These are phyloP conservation scores for Corvus hawaiiensis DNA, from an alignment of 2,113 vertebrate genomes.

Conservation along the genomic window DNA sequence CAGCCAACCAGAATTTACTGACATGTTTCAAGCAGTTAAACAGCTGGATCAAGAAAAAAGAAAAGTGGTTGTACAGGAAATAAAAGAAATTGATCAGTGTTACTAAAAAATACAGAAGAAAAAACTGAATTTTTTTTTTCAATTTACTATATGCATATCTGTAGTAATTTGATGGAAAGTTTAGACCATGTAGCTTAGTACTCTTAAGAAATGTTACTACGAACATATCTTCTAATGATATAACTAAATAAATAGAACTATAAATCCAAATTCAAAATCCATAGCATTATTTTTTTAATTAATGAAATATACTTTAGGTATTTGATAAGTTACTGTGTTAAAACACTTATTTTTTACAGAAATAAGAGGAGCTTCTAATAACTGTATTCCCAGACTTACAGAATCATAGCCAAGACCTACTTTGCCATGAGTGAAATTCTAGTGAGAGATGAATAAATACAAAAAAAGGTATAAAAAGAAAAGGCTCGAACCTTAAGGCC, in stretches of 20 bases:
- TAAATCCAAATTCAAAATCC: not conserved
- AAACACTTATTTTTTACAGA: not conserved
- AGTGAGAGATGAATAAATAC: not conserved
- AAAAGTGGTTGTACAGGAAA: not conserved
- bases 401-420: not conserved
- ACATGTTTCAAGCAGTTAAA: not conserved
- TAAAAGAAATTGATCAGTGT: not conserved
- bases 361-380: not conserved
- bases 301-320: not conserved
- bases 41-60: not conserved
- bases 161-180: not conserved
- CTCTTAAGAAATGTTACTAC: not conserved
- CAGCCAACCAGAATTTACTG: not conserved
- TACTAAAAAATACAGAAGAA: not conserved
- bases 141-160: not conserved
- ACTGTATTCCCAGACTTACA: not conserved
- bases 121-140: not conserved
- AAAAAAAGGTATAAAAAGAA: not conserved
- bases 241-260: not conserved
- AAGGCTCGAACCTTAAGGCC: not conserved
- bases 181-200: not conserved
- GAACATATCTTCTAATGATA: not conserved
- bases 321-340: not conserved
- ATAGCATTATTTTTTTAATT: not conserved
- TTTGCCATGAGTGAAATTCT: not conserved